Percentiles rank a stretch among this genome's conserved stretches.
These are phyloP conservation scores for Elephas maximus DNA, from an alignment of 2,113 vertebrate species.

Conservation along the genomic window DNA sequence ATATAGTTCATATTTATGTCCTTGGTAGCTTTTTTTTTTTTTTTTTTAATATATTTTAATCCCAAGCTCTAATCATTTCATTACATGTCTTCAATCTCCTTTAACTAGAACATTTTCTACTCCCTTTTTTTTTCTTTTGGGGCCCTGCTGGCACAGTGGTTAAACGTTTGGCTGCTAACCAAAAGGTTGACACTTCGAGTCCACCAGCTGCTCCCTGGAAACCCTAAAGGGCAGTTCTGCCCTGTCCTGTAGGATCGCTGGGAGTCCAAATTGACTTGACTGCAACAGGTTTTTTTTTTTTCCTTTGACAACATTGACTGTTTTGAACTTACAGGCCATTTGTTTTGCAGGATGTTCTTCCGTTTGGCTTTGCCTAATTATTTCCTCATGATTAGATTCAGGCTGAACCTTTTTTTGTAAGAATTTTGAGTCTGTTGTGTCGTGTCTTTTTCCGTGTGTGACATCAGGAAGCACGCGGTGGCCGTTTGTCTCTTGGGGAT, in stretches of 20 bases:
- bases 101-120: not conserved
- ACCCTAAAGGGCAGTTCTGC: no score
- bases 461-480: not conserved
- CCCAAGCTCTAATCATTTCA: not conserved
- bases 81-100: not conserved
- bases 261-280: no score
- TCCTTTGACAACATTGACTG: not conserved
- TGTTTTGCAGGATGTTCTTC: not conserved
- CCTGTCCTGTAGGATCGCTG: no score
- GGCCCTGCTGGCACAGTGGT: no score
- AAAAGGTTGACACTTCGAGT: no score
- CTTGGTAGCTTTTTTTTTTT: not conserved
- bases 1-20: not conserved
- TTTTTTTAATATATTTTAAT: not conserved
- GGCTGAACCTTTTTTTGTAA: not conserved
- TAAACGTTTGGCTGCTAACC: no score
- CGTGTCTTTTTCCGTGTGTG: not conserved
- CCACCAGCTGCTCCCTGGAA: no score
- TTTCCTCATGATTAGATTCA: not conserved
- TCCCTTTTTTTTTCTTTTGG: not conserved
- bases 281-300: not conserved
- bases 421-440: not conserved
- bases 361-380: conserved; percentile 10
- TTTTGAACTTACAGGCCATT: not conserved
- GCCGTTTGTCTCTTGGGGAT: not conserved